Base-by-base conservation (phyloP, 2,797 vertebrate genomes). In the Pangasius macronema region DNA sequence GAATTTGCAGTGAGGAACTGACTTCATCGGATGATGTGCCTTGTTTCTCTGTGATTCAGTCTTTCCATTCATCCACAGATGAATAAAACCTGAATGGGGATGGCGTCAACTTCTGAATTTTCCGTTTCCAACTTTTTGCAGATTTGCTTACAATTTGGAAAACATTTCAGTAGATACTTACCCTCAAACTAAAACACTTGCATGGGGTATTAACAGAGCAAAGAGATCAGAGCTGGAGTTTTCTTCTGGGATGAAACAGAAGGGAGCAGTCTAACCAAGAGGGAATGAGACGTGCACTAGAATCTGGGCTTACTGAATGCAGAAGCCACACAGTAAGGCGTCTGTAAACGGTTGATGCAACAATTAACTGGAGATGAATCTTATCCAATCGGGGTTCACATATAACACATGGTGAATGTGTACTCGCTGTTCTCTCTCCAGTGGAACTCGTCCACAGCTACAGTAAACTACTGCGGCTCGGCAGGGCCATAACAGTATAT, bases 391-490 rank as follows among this genome's bases (percentile, higher is more conserved):
- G 49, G n/a, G 22, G n/a, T 24, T 7, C 79, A 18, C 22, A 46
- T 20, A 18, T 55, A 24, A 80, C 36, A 5, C 55, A 3, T 72
- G 53, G 65, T 42, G 20, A 49, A 46, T 82, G 67, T 82, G 53
- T 46, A 8, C 16, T 84, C 33, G 0, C 16, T 75, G 80, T 65
- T 73, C 22, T 72, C 39, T 55, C 53, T n/a, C 33, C 46, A 13
- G 79, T 85, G 24, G 83, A 73, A 85, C 55, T 63, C 33, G 9
- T 87, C 73, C 75, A 59, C 82, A 81, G 82, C 77, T 85, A 67
- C 42, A 53, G 83, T 83, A n/a, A 36, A 86, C 89, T 51, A 73
- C 82, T 79, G 77, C n/a, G 87, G 39, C 85, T 83, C 51, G 72
- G 49, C 65, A 73, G 70, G 30, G 24, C 49, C 51, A 67, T 80